Base-by-base conservation (phyloP, 2,113 vertebrate genomes). In the Oceanodroma tethys region DNA sequence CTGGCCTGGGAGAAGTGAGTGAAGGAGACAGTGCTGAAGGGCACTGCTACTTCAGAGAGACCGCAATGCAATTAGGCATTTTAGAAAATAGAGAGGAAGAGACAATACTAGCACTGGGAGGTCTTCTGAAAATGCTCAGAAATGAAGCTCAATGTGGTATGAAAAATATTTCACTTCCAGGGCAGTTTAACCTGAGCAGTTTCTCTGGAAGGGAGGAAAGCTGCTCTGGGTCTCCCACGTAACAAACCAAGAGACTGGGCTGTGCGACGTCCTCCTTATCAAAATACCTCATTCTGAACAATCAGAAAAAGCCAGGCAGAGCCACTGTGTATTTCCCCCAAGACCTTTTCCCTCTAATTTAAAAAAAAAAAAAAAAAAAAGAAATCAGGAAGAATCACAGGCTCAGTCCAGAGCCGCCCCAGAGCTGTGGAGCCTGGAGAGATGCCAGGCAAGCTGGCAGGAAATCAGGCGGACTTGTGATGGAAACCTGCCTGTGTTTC, bases 401-500 rank as follows among this genome's bases (percentile, higher is more conserved):
- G 93, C 94, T 96, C 29, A 91, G 56, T 73, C 40, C 66, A 62
- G 90, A 96, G 95, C 74, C n/a, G 3, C 73, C 78, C 79, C 5
- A 47, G 95, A 96, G 86, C 91, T 20, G 0, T 9, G 65, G 87
- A 96, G 84, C 90, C 96, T 97, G 95, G 93, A 86, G 55, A 73
- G 58, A 53, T 45, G 92, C 95, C 95, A 95, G 90, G 71, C 32
- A 90, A 86, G 92, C 93, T 96, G 93, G 95, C 92, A 96, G 95
- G 95, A 95, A 96, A 65, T 86, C 88, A 93, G 85, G 71, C 40
- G 0, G 74, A 87, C 53, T 92, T 92, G 74, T 80, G 95, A 76
- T 96, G 95, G 93, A 94, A 97, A 93, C 92, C 67, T 95, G 95
- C 95, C 85, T 90, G 71, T 59, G 87, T 86, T 92, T 68, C 96